Evolutionary conservation across 2,113 vertebrate genomes (phyloP).

Genomic region (Saimiri boliviensis): DNA sequence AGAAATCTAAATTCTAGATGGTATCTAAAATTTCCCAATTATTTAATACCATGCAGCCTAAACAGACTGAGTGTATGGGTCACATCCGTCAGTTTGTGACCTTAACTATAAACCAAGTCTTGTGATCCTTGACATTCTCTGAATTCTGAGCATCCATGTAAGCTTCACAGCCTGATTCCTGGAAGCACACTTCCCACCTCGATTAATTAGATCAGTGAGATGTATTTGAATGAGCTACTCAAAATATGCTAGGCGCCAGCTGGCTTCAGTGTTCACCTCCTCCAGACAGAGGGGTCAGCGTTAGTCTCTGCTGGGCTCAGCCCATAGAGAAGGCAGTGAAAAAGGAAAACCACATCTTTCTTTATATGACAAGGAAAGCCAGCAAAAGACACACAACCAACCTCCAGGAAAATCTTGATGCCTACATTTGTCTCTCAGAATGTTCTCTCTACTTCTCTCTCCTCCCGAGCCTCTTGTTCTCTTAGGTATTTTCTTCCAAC

Average conservation of each 20-base stretch:
- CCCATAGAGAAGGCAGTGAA: neutral
- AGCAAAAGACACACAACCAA: too few relatives aligned
- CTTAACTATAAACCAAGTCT: neutral
- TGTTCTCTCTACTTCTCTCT: neutral
- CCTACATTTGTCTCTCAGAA: neutral
- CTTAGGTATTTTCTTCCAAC: neutral
- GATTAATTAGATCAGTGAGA: slow-evolving; percentile 46
- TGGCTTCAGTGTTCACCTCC: neutral
- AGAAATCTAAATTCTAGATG: neutral
- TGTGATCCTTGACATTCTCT: slow-evolving; percentile 1
- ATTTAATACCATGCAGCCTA: neutral
- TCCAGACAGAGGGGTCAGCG: neutral
- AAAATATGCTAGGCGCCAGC: slow-evolving; percentile 42
- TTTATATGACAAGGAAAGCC: neutral
- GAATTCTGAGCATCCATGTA: neutral
- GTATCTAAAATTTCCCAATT: neutral
- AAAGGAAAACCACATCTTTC: neutral
- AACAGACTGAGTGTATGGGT: neutral
- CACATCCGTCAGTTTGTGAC: neutral
- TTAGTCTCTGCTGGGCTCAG: neutral
- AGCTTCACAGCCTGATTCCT: slow-evolving; percentile 47
- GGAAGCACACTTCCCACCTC: slow-evolving; percentile 61
- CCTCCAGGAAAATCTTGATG: neutral
- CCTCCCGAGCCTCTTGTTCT: neutral
- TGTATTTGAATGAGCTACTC: slow-evolving; percentile 30